Conservation (phyloP, 1,140 invertebrate genomes). For the Drosophila leontia region DNA sequence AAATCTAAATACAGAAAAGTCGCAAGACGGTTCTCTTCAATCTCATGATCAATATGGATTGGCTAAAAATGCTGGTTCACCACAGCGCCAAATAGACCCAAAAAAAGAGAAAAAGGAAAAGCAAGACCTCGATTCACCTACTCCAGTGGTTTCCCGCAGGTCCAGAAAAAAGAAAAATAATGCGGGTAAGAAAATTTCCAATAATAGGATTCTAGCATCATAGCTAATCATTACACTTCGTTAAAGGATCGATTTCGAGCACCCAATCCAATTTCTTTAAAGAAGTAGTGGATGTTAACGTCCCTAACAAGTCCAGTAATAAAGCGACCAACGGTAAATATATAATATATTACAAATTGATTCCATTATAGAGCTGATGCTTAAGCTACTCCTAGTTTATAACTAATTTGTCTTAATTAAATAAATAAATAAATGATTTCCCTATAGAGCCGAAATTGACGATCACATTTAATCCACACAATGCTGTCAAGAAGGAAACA, state of each 20-base stretch:
- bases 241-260: background rate
- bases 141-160: background rate
- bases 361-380: no score
- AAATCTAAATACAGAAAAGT: background rate
- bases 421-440: background rate
- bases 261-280: no score
- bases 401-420: background rate
- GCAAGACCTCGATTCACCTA: background rate
- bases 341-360: no score
- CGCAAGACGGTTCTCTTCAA: background rate
- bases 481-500: no score
- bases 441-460: background rate
- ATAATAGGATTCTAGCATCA: background rate
- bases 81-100: background rate
- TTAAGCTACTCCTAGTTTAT: background rate
- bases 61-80: no score
- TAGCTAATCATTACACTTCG: background rate
- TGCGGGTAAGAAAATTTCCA: background rate
- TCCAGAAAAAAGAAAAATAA: background rate
- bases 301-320: background rate
- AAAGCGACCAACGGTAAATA: background rate
- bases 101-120: background rate
- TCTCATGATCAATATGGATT: background rate
- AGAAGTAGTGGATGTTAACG: background rate
- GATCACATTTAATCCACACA: no score